A percentile compares a stretch with the other conserved stretches of the same genome.
Conservation (phyloP, 2,113 vertebrate species). For the Larimichthys crocea region DNA sequence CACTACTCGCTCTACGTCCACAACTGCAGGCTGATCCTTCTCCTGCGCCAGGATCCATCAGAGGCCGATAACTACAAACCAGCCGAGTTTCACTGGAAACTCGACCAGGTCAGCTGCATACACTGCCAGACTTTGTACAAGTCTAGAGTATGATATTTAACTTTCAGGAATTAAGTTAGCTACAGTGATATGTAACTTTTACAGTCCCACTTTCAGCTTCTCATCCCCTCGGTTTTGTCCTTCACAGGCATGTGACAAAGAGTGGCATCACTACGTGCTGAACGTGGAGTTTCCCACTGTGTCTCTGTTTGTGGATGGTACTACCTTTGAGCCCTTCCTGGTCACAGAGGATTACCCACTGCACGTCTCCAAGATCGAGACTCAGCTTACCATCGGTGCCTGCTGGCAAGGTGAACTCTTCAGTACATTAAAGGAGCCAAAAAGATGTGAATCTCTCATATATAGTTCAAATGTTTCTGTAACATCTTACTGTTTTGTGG, state of each 20-base stretch:
- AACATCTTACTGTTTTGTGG: background rate
- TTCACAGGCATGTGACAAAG: constrained; percentile 93
- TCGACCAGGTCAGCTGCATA: constrained; percentile 88
- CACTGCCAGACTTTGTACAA: background rate
- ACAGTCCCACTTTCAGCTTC: background rate
- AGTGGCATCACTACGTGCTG: constrained; percentile 98
- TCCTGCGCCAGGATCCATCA: constrained; percentile 92
- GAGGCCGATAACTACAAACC: constrained; percentile 91
- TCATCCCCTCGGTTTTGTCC: background rate
- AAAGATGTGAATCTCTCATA: background rate
- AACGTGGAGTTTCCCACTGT: constrained; percentile 91
- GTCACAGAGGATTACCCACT: constrained; percentile 96
- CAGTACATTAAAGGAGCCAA: background rate
- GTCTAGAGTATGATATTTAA: background rate
- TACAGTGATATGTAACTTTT: background rate
- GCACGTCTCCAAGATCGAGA: constrained; percentile 90
- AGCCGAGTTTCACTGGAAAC: constrained; percentile 98
- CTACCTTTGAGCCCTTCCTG: constrained; percentile 92
- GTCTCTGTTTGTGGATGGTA: constrained; percentile 92
- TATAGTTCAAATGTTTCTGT: background rate
- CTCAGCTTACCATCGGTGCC: constrained; percentile 94
- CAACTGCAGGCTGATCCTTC: constrained; percentile 93
- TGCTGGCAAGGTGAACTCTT: constrained; percentile 96
- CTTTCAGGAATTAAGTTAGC: background rate
- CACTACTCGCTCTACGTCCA: constrained; percentile 94